phyloP scores from a whole-genome alignment of 1,140 invertebrate genomes.

The Portunus trituberculatus region DNA sequence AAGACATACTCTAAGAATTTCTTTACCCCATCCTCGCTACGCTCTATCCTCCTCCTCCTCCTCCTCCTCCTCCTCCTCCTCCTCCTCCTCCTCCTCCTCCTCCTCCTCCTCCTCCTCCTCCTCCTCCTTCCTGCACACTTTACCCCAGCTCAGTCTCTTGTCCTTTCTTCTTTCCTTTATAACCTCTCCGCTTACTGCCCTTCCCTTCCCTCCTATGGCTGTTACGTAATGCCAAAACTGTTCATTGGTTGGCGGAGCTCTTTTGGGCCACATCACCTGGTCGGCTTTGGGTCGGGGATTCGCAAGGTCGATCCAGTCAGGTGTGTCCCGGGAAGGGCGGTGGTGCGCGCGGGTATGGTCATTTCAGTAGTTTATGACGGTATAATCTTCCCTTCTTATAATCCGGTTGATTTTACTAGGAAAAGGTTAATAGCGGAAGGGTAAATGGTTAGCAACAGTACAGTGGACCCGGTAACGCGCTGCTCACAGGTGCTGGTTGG shows the following conservation, averaged over 20 bases:
- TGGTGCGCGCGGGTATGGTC: background rate
- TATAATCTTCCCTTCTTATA: slow-evolving; percentile 23
- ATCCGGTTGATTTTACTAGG: slow-evolving; percentile 13
- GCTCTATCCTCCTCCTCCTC: background rate
- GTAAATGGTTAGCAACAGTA: slow-evolving; percentile 22
- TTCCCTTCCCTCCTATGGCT: background rate
- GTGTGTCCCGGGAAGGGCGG: background rate
- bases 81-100: background rate
- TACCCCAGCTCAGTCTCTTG: background rate
- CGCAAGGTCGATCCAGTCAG: background rate
- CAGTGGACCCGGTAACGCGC: background rate
- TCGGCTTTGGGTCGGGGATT: background rate
- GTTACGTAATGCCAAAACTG: background rate
- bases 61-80: too few species aligned
- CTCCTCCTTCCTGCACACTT: background rate
- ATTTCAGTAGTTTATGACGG: background rate
- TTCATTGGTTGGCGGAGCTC: background rate
- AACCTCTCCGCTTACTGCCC: background rate
- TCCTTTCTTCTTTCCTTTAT: background rate
- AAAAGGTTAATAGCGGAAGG: slow-evolving; percentile 9
- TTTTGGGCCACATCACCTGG: background rate
- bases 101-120: background rate
- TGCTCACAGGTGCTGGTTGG: background rate
- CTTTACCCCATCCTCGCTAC: background rate
- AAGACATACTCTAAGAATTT: background rate